Percentiles rank a stretch among this genome's conserved stretches.
phyloP scores from a whole-genome alignment of 2,888 invertebrate species.

The Stenotaenia linearis region DNA sequence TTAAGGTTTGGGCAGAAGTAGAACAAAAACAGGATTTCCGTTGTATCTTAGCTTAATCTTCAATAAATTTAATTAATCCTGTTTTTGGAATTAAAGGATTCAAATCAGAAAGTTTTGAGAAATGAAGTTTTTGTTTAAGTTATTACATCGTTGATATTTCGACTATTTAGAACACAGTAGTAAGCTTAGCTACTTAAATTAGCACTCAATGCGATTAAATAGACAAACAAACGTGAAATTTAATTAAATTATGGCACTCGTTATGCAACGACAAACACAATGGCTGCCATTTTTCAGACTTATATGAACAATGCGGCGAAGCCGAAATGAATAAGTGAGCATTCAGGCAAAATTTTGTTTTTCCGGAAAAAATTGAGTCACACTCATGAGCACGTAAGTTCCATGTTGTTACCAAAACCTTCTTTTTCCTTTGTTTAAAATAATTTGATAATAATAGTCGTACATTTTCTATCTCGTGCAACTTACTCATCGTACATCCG shows the following conservation, averaged over 20 bases:
- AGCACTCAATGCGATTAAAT: background rate
- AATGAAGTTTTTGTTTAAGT: too few relatives aligned
- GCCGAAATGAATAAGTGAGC: background rate
- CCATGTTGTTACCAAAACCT: background rate
- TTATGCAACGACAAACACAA: background rate
- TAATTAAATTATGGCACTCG: background rate
- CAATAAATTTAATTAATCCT: background rate
- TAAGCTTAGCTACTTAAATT: background rate
- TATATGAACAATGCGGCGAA: background rate
- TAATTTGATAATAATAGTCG: background rate
- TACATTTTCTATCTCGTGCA: background rate
- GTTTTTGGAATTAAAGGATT: background rate
- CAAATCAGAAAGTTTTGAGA: too few relatives aligned
- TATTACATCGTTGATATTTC: too few relatives aligned
- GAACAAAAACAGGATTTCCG: background rate
- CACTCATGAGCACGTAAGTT: background rate
- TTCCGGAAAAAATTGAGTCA: slow-evolving; percentile 12
- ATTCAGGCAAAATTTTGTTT: background rate
- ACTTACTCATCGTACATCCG: background rate
- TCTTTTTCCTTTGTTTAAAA: background rate
- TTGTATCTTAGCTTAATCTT: background rate
- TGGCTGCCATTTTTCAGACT: background rate
- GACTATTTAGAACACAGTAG: background rate
- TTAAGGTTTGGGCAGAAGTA: background rate
- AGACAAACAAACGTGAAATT: background rate